Evolutionary conservation across 2,113 vertebrate species (phyloP), one percentile per base, ranked within the genome.

Genomic region (Phodopus roborovskii): DNA sequence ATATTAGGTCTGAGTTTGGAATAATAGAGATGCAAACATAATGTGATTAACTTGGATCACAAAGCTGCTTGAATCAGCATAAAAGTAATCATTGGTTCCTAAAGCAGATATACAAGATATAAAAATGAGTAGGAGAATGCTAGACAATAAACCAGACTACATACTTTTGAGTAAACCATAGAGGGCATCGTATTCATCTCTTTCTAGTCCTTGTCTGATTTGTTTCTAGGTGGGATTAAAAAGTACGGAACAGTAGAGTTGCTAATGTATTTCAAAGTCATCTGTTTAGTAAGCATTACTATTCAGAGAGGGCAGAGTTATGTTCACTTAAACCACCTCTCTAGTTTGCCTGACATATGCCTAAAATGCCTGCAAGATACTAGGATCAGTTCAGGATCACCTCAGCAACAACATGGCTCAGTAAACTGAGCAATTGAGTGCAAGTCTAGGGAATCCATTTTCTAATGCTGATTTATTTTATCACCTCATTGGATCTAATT

Each of bases 401-500:
- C n/a, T 79, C n/a, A 66, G 48, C 88, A 89, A 30, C 33, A 58
- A 42, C 50, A 91, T 10, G 50, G 56, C 50, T 94, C 70, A 90
- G 71, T 77, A 68, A 95, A 82, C 42, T 48, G 88, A 88, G 36
- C 79, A 88, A 88, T 0, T 50, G 83, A 86, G 17, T 75, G 1
- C 56, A 68, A 26, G 84, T 92, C 58, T 75, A 30, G 58, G 68
- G 74, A 74, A 39, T 33, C 56, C 28, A 3, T 53, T 79, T 94
- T 90, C 82, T 92, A 82, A 85, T 71, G 70, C 15, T 64, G 81
- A 92, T 91, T 86, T 94, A 39, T 88, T 58, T 91, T 58, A 36
- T 50, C 88, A 19, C 77, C 60, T 94, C 66, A 62, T 62, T 84
- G 79, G 87, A 77, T 92, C 66, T 94, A 92, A 91, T 88, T 88